Base-by-base conservation (phyloP, 2,113 vertebrate species). In the Procavia capensis region DNA sequence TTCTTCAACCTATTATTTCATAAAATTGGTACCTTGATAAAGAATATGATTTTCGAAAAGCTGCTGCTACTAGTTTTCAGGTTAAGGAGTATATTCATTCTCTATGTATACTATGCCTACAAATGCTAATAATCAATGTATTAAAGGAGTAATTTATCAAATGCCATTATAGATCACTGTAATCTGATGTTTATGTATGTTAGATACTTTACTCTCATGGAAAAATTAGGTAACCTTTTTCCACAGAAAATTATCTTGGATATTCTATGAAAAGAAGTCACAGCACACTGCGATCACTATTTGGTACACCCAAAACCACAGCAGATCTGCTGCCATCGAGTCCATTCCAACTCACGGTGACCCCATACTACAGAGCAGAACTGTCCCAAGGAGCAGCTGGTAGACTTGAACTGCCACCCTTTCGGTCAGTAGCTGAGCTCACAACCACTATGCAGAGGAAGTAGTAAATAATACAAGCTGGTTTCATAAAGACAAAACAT, bases 21-120 rank as follows among this genome's bases (percentile, higher is more conserved):
- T 95, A 45, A 75, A 85, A 76, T 5, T 61, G 83, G 24, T 24
- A 95, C 8, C 24, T 39, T 70, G 59, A 27, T 88, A 17, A 96
- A 70, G 63, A 89, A 83, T 13, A 93, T 17, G 13, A 94, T 25
- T 76, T 93, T 74, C 93, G 79, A 95, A 89, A 36, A 91, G 43
- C n/a, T 85, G 5, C 24, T 64, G 4, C 41, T 50, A 54, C 1
- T 57, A 8, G 9, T 43, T 85, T 95, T 92, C 16, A 93, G 54
- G 87, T 95, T 84, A 76, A 81, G 10, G 50, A 87, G 11, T 81
- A 63, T 36, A n/a, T 57, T 84, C 29, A 94, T 36, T 27, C 17
- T 74, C 66, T 39, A 57, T 43, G 24, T 16, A 91, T 19, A 81
- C 13, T 66, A 47, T 34, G 41, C 96, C 68, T 64, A 88, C 90